A percentile compares a stretch with the other conserved stretches of the same genome.
Evolutionary conservation across 2,888 invertebrate species (phyloP).

Genomic region (Dyspetes luteomarginatus): DNA sequence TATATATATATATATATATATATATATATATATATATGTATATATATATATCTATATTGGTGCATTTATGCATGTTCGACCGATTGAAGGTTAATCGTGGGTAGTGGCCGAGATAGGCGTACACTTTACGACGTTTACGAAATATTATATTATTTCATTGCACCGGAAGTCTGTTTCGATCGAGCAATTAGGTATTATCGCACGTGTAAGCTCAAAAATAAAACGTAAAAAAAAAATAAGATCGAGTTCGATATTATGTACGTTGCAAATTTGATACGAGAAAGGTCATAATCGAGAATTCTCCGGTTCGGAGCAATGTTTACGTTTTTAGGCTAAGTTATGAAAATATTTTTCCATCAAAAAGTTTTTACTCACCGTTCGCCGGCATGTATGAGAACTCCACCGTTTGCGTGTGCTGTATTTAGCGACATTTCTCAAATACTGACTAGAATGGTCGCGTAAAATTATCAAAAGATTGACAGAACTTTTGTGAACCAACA

Average conservation of each 20-base stretch:
- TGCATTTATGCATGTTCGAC: conserved; percentile 26
- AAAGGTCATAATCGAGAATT: conserved; percentile 45
- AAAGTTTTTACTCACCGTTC: conserved; percentile 91
- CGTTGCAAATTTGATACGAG: background rate
- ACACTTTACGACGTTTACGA: too few relatives aligned
- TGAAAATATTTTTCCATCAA: background rate
- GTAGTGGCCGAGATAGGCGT: background rate
- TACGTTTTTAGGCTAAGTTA: background rate
- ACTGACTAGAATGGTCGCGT: conserved; percentile 7
- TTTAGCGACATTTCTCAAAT: conserved; percentile 93
- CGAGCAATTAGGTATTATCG: too few relatives aligned
- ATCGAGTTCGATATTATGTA: background rate
- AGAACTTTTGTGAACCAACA: conserved; percentile 24
- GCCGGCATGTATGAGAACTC: conserved; percentile 97
- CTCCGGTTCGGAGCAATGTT: conserved; percentile 53
- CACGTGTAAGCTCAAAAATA: too few relatives aligned
- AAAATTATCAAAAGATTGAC: conserved; percentile 29
- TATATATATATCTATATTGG: too few relatives aligned
- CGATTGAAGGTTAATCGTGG: conserved; percentile 52
- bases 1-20: too few relatives aligned
- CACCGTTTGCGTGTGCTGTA: conserved; percentile 97
- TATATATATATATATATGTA: too few relatives aligned
- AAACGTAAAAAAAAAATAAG: background rate
- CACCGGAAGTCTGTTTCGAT: too few relatives aligned
- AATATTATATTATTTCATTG: too few relatives aligned